Evolutionary conservation across 2,797 vertebrate species (phyloP), one percentile per base, ranked within the genome.

Genomic region (Lycodopsis pacificus): DNA sequence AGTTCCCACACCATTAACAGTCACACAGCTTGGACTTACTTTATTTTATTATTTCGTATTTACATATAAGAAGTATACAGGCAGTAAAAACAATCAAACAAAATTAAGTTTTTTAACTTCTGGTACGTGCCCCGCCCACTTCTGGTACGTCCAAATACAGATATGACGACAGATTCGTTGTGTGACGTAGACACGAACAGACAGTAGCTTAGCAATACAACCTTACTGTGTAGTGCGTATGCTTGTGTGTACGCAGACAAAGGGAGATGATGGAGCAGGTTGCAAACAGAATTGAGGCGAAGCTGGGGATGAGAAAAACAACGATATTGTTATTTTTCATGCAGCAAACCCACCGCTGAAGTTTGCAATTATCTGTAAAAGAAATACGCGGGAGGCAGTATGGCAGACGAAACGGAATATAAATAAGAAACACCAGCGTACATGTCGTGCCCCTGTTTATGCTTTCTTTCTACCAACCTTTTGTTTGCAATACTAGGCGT

Each of bases 201-300:
- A 49, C 4, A 48, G 46, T n/a, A 51, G 49, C 49, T 22, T n/a
- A 22, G 49, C 46, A 9, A 48, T 20, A 20, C 46, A 48, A 19
- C 19, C 46, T 20, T 20, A 6, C 42, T 48, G 46, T 9, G 46
- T 19, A 46, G 17, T 46, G 4, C 13, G 14, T 6, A 46, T 46
- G 46, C 10, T 22, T 51, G 49, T 53, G 49, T 49, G 48, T n/a
- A 14, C 5, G 2, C 44, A 17, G 44, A 11, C 11, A 49, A 59
- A 59, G 61, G 17, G n/a, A 63, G 27, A 57, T 1, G 14, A 30
- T 11, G 19, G 32, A 9, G 8, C 27, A 77, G 70, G 20, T 4
- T 68, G 49, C 22, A 54, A 79, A 78, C 49, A 69, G 14, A 61
- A 30, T 42, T 36, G 6, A 67, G 40, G 32, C 17, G 11, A 72